Evolutionary conservation across 2,888 invertebrate genomes (phyloP).

Genomic region (Apotomis capreana): DNA sequence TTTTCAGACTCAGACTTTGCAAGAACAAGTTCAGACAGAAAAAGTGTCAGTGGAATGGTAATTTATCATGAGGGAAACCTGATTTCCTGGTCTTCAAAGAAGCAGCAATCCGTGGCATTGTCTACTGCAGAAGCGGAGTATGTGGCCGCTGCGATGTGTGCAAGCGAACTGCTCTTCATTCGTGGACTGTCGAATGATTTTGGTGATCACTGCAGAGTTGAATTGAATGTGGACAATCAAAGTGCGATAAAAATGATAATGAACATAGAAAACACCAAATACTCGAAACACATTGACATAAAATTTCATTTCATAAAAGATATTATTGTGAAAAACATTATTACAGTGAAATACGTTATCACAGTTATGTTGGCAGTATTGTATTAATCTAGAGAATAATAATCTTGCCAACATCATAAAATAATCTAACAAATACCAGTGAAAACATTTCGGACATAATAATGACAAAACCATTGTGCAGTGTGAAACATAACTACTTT

Average conservation of each 20-base stretch:
- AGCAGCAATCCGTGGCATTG: slow-evolving; percentile 2
- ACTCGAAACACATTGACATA: too few species aligned
- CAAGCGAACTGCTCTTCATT: not conserved
- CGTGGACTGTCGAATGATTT: slow-evolving; percentile 1
- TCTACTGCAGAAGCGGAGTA: not conserved
- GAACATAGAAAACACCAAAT: too few species aligned
- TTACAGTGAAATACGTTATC: not conserved
- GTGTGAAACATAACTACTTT: not conserved
- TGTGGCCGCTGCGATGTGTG: slow-evolving; percentile 2
- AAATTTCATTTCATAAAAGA: too few species aligned
- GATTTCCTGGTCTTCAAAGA: not conserved
- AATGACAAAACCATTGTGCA: not conserved
- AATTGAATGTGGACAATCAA: slow-evolving; percentile 6
- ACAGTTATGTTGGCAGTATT: too few species aligned
- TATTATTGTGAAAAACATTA: too few species aligned
- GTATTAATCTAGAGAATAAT: too few species aligned
- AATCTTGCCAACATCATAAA: too few species aligned
- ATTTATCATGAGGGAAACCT: not conserved
- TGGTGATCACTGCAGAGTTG: not conserved
- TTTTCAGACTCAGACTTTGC: slow-evolving; percentile 8
- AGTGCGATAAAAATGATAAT: slow-evolving; percentile 5
- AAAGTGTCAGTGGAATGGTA: not conserved
- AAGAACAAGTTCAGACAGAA: not conserved
- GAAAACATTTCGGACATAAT: not conserved
- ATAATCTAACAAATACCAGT: too few species aligned